Conservation (phyloP, 2,888 invertebrate genomes). For the Sicus ferrugineus region DNA sequence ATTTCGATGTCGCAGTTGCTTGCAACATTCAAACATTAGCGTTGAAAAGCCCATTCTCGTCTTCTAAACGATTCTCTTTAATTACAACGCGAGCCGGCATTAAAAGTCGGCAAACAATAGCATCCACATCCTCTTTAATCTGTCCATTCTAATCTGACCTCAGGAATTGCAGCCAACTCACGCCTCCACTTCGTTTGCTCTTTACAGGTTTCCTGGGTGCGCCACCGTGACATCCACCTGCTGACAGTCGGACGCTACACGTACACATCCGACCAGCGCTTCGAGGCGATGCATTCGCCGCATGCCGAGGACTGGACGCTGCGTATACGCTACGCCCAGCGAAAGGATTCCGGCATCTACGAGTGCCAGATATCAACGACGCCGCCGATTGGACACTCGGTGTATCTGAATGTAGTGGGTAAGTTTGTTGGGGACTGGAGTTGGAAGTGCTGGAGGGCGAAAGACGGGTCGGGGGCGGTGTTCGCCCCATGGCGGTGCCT, state of each 20-base stretch:
- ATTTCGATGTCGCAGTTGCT: too few species aligned
- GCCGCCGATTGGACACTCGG: constrained; percentile 84
- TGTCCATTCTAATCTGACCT: background rate
- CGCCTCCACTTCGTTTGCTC: constrained; percentile 25
- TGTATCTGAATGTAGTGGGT: constrained; percentile 85
- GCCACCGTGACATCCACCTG: constrained; percentile 78
- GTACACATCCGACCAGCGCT: constrained; percentile 83
- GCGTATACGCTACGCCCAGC: constrained; percentile 77
- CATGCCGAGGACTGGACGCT: constrained; percentile 89
- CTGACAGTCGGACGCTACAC: constrained; percentile 79
- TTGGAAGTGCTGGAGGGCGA: background rate
- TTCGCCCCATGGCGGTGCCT: too few species aligned
- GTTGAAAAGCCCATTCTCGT: too few species aligned
- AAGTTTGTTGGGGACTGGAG: constrained; percentile 62
- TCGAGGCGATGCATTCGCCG: constrained; percentile 85
- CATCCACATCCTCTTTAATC: too few species aligned
- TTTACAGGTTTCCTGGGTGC: constrained; percentile 78
- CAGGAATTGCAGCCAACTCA: background rate
- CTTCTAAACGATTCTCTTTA: too few species aligned
- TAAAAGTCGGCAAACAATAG: too few species aligned
- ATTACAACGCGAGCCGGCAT: too few species aligned
- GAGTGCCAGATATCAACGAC: constrained; percentile 93
- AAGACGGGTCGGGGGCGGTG: background rate
- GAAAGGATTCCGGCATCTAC: constrained; percentile 80
- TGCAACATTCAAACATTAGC: too few species aligned